Evolutionary conservation across 2,113 vertebrate genomes (phyloP).

Genomic region (Chamaea fasciata): DNA sequence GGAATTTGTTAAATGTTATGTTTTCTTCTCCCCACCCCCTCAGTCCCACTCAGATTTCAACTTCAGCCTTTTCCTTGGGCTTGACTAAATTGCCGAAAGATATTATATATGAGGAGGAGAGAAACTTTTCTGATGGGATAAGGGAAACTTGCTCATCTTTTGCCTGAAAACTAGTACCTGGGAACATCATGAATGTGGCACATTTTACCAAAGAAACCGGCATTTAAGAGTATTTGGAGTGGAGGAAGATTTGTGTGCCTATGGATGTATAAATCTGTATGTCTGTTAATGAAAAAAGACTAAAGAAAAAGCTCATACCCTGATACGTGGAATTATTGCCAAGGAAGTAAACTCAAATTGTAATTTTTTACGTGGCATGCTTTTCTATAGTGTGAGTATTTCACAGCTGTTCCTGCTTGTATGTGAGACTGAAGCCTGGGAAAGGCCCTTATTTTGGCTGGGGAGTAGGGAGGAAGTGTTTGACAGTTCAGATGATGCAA

Average conservation of each 20-base stretch:
- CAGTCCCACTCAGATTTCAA: neutral
- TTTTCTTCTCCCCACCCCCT: neutral
- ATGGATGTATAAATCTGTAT: neutral
- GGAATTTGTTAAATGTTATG: neutral
- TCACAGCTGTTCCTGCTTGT: neutral
- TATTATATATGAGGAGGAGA: neutral
- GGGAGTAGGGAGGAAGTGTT: neutral
- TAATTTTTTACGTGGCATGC: neutral
- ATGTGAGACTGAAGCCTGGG: neutral
- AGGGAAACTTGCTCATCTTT: neutral
- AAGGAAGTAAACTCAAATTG: neutral
- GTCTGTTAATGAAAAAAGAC: neutral
- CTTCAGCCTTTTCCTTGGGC: neutral
- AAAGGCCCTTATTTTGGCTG: neutral
- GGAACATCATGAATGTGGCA: neutral
- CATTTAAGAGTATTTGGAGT: neutral
- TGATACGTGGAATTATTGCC: neutral
- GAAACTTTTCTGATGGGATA: neutral
- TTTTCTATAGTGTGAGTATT: neutral
- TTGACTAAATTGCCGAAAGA: neutral
- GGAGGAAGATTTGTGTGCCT: neutral
- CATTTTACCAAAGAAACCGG: neutral
- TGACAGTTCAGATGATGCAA: neutral
- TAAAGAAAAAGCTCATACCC: neutral
- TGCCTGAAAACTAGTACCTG: neutral